phyloP scores from a whole-genome alignment of 2,113 vertebrate genomes.

The Sinocyclocheilus anshuiensis region DNA sequence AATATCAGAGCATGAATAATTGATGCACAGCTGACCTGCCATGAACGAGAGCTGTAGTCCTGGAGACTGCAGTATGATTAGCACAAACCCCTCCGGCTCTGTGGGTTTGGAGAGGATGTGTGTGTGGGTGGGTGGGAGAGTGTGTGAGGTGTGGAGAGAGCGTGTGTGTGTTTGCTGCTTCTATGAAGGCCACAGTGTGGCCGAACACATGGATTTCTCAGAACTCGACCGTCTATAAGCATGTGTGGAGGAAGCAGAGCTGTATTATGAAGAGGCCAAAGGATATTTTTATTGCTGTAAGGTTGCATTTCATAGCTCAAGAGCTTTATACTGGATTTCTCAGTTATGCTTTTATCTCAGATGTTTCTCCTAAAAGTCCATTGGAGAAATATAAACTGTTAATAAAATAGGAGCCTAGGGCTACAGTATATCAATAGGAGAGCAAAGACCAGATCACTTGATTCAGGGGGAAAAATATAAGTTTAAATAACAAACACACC shows the following conservation, averaged over 20 bases:
- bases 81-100: constrained; percentile 46
- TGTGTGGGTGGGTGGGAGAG: constrained; percentile 28
- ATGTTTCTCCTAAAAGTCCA: not conserved
- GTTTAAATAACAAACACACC: not conserved
- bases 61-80: constrained; percentile 55
- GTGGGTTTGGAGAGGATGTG: constrained; percentile 24
- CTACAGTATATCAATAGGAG: not conserved
- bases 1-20: constrained; percentile 61
- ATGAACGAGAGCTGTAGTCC: constrained; percentile 52
- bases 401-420: not conserved
- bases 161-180: constrained; percentile 7
- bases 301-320: not conserved
- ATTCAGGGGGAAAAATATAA: not conserved
- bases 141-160: not conserved
- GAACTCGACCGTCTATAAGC: not conserved
- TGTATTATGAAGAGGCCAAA: not conserved
- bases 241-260: not conserved
- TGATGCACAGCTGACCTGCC: constrained; percentile 60
- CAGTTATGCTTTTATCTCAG: not conserved
- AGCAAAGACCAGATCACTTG: not conserved
- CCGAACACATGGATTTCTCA: constrained; percentile 38
- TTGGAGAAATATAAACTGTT: not conserved
- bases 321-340: constrained; percentile 18
- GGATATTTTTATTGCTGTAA: constrained; percentile 5
- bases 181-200: constrained; percentile 8